phyloP scores from a whole-genome alignment of 2,113 vertebrate genomes.

The Zonotrichia leucophrys region DNA sequence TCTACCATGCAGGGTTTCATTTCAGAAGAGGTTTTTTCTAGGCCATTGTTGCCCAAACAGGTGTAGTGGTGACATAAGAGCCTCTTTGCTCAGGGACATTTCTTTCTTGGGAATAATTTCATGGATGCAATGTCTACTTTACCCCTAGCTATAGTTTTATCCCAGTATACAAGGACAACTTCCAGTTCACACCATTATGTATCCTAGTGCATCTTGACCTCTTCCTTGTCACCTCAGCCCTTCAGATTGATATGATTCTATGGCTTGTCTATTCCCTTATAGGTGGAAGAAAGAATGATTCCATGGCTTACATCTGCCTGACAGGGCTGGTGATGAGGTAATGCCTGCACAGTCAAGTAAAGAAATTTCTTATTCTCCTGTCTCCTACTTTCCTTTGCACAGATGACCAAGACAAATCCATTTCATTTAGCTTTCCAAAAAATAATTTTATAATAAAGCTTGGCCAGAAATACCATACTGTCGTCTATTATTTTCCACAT shows the following conservation, averaged over 20 bases:
- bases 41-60: not conserved
- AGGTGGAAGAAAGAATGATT: not conserved
- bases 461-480: not conserved
- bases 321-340: not conserved
- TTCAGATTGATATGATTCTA: not conserved
- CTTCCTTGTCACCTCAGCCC: not conserved
- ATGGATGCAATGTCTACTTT: not conserved
- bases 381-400: not conserved
- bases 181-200: not conserved
- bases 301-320: not conserved
- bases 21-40: not conserved
- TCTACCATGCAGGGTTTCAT: not conserved
- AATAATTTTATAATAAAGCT: not conserved
- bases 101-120: not conserved
- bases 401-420: not conserved
- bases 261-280: not conserved
- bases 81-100: not conserved
- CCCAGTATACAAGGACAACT: not conserved
- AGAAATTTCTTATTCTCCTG: not conserved
- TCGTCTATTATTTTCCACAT: not conserved
- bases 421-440: not conserved
- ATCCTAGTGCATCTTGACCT: not conserved
- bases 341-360: not conserved
- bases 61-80: not conserved
- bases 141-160: not conserved